Base-by-base conservation (phyloP, 2,113 vertebrate species). In the Rhabdomys dilectus region DNA sequence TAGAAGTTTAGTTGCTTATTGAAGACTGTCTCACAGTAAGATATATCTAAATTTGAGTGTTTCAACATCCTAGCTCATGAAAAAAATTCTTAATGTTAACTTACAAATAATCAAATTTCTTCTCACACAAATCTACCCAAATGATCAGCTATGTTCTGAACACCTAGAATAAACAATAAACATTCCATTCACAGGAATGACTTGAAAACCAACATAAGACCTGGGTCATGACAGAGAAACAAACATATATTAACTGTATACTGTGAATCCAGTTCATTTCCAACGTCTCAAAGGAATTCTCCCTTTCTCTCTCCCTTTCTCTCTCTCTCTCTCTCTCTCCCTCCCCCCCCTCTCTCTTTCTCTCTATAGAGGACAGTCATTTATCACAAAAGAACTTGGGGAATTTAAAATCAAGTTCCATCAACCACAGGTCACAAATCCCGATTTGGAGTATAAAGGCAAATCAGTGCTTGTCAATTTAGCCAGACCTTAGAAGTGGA, bases 371-470 rank as follows among this genome's bases (percentile, higher is more conserved):
- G n/a, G 15, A 64, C 4, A 91, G 39, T 94, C 53, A 87, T 51
- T 91, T 11, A 13, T 78, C 87, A 39, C 58, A 82, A 96, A 53
- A 68, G 7, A 73, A 7, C 12, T 16, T 42, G 58, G 48, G 1
- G 5, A 48, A 60, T 96, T n/a, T 22, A 77, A 94, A 84, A 80
- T 21, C 48, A 91, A 88, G 51, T 48, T 80, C 64, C 64, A 60
- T 48, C 70, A 72, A 95, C 88, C 75, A 78, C 62, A 51, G 68
- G 78, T 39, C 39, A 64, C 77, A 95, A 75, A 97, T 76, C 75
- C 58, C 51, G 45, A 91, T 16, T 62, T 2, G 24, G 39, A 70
- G 48, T 72, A 48, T 58, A 3, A 42, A 75, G 39, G 29, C 15
- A n/a, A 89, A 68, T 19, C 66, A 91, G 10, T 34, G 60, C 82